Evolutionary conservation across 1,140 invertebrate species (phyloP).

Genomic region (Drosophila nannoptera): DNA sequence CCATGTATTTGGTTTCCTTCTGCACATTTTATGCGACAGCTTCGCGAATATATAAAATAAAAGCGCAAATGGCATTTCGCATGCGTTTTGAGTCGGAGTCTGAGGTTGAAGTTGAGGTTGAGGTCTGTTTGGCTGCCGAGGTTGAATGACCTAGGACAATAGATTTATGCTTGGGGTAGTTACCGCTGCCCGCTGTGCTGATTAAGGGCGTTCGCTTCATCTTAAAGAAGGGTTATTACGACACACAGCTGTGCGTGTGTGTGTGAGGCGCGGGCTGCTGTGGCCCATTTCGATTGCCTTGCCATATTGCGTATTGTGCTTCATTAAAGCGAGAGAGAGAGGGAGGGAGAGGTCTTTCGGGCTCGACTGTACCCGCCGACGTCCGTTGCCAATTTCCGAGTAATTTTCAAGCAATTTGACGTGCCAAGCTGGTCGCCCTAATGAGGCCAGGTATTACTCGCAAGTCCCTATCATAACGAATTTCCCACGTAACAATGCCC

Average conservation of each 20-base stretch:
- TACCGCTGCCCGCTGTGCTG: constrained; percentile 69
- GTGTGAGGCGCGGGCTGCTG: not conserved
- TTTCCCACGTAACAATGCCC: constrained; percentile 75
- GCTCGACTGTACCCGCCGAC: constrained; percentile 39
- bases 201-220: constrained; percentile 66
- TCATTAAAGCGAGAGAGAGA: constrained; percentile 44
- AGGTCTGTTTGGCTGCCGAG: constrained; percentile 45
- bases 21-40: constrained; percentile 63
- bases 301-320: constrained; percentile 15
- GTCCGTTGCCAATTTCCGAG: constrained; percentile 57
- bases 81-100: constrained; percentile 44
- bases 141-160: constrained; percentile 77
- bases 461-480: constrained; percentile 42
- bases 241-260: constrained; percentile 7
- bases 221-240: constrained; percentile 71
- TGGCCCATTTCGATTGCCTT: constrained; percentile 57
- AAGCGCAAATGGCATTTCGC: constrained; percentile 66
- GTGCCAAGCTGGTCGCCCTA: constrained; percentile 56
- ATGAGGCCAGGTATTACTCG: constrained; percentile 54
- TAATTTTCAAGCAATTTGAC: constrained; percentile 70
- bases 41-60: constrained; percentile 68
- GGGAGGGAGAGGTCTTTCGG: not conserved
- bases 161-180: constrained; percentile 75
- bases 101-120: constrained; percentile 52
- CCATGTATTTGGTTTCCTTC: constrained; percentile 45